Percentiles rank a stretch among this genome's conserved stretches.
Evolutionary conservation across 2,888 invertebrate genomes (phyloP).

Genomic region (Andrena trimmerana): DNA sequence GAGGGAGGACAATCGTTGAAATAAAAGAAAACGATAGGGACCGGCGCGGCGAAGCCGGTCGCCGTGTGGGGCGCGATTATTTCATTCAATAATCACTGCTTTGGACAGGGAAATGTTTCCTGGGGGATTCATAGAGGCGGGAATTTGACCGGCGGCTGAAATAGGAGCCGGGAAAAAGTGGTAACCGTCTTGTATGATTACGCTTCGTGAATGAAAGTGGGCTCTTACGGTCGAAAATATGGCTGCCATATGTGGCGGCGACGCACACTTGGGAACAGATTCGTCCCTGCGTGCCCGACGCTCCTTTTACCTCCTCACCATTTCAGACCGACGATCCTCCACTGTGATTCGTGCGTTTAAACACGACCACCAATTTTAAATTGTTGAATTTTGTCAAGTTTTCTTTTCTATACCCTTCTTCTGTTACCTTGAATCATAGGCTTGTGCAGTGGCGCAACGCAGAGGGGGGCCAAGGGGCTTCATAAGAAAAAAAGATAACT

Average conservation of each 20-base stretch:
- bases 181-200: slow-evolving; percentile 42
- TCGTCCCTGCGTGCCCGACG: slow-evolving; percentile 21
- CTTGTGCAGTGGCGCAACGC: too few species aligned
- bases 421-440: too few species aligned
- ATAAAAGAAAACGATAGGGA: not conserved
- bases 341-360: slow-evolving; percentile 16
- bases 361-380: not conserved
- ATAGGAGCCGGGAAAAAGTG: slow-evolving; percentile 28
- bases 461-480: too few species aligned
- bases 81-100: slow-evolving; percentile 5
- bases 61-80: not conserved
- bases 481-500: too few species aligned
- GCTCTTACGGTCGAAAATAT: slow-evolving; percentile 62
- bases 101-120: not conserved
- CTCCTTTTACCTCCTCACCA: slow-evolving; percentile 17
- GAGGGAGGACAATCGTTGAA: not conserved
- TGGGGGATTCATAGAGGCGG: not conserved
- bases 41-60: not conserved
- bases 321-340: not conserved
- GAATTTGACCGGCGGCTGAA: slow-evolving; percentile 28
- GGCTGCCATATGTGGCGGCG: slow-evolving; percentile 70
- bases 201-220: slow-evolving; percentile 49
- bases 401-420: not conserved
- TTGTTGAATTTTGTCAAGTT: too few species aligned
- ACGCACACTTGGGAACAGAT: slow-evolving; percentile 51